These are phyloP conservation scores for Vespertilio murinus DNA, from an alignment of 2,797 vertebrate genomes.

Conservation along the genomic window DNA sequence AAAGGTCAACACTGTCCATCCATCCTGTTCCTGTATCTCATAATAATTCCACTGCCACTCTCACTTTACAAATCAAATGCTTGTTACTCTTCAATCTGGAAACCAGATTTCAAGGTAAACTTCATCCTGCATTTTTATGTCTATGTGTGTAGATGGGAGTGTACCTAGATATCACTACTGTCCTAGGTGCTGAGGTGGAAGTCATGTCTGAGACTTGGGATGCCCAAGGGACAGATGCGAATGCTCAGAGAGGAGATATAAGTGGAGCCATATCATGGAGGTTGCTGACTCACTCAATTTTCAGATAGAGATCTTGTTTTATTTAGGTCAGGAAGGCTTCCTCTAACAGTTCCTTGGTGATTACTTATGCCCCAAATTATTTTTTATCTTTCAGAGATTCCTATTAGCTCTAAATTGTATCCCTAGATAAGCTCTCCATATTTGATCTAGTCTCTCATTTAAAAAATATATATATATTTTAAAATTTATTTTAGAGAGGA, in stretches of 20 bases:
- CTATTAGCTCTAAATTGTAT: neutral
- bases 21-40: neutral
- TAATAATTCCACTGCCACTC: neutral
- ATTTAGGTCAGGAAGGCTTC: neutral
- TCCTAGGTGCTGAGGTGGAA: neutral
- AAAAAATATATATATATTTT: too few relatives aligned
- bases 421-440: neutral
- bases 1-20: neutral
- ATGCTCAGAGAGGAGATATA: neutral
- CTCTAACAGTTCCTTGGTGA: neutral
- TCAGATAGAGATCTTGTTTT: neutral
- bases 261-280: neutral
- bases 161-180: neutral
- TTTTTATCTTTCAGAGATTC: slow-evolving; percentile 7
- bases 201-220: neutral
- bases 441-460: slow-evolving; percentile 33
- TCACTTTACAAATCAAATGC: neutral
- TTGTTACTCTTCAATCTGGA: neutral
- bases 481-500: too few relatives aligned
- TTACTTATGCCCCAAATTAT: slow-evolving; percentile 5
- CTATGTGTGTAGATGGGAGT: neutral
- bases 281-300: neutral
- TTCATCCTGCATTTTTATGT: neutral
- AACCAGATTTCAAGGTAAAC: neutral
- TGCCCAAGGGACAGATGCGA: neutral